phyloP scores from a whole-genome alignment of 2,113 vertebrate species.

The Amphiprion ocellaris region DNA sequence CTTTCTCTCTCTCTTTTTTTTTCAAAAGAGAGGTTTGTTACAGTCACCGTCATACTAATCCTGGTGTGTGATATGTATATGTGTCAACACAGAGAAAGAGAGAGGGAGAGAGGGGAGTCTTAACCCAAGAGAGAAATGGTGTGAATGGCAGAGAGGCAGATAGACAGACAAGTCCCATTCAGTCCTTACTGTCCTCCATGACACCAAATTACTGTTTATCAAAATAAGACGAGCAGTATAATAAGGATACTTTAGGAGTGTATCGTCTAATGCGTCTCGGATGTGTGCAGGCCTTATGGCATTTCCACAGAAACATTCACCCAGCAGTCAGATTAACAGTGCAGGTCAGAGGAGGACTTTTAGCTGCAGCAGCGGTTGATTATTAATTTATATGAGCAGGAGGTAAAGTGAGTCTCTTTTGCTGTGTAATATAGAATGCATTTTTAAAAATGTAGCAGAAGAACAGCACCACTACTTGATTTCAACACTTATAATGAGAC shows the following conservation, averaged over 20 bases:
- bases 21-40: constrained; percentile 80
- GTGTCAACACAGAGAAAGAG: constrained; percentile 80
- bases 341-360: constrained; percentile 48
- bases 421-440: background rate
- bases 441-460: background rate
- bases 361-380: constrained; percentile 8
- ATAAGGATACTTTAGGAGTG: constrained; percentile 64
- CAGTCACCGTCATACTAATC: constrained; percentile 82
- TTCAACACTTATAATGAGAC: background rate
- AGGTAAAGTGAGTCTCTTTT: background rate
- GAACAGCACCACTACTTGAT: background rate
- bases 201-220: constrained; percentile 82
- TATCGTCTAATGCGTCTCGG: constrained; percentile 48
- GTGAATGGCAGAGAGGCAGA: constrained; percentile 70
- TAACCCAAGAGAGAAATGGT: constrained; percentile 71
- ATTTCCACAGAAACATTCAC: constrained; percentile 45
- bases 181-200: constrained; percentile 69
- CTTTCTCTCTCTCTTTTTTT: constrained; percentile 34
- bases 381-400: constrained; percentile 13
- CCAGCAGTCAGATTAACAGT: constrained; percentile 47
- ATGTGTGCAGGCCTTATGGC: constrained; percentile 31
- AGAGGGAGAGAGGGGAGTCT: constrained; percentile 66
- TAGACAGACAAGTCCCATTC: constrained; percentile 76
- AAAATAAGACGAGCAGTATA: constrained; percentile 71
- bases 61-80: constrained; percentile 82